Evolutionary conservation across 1,140 invertebrate species (phyloP), one percentile per base, ranked within the genome.

Genomic region (Scylla paramamosain): DNA sequence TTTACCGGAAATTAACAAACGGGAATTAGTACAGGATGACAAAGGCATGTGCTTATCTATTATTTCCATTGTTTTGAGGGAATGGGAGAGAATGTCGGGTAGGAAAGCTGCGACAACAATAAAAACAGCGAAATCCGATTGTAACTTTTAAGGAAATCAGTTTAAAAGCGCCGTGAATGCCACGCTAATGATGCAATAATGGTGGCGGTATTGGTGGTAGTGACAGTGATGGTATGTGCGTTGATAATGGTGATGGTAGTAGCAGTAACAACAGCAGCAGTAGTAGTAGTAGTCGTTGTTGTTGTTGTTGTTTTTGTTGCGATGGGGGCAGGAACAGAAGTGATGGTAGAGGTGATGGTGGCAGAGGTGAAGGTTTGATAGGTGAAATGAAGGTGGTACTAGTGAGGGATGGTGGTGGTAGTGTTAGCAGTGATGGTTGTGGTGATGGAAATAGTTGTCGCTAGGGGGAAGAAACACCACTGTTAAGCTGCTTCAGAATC

Each of bases 71-170:
- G 67, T 7, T 7, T 59, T 59, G 16, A 14, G 12, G 16, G 52
- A 59, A 6, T 6, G 39, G 52, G 52, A 59, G 20, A 20, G 67
- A 25, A 59, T 16, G 52, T 2, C 52, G 10, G 12, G 12, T 20
- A n/a, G 7, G 6, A 20, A n/a, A 7, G 67, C 12, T 7, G 67
- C 67, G 67, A 20, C 10, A n/a, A 25, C 67, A n/a, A 77, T n/a
- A n/a, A 77, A 77, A 77, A 77, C 25, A 25, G 6, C 20, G 67
- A 77, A 77, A 77, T 77, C 67, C 20, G 67, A 77, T 77, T 77
- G 67, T 77, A 77, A 77, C 25, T 77, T 77, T 77, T 77, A 77
- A 77, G 67, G 67, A n/a, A 77, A 77, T 77, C 25, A 77, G n/a
- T 77, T n/a, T 77, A 77, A 77, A 77, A 77, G 20, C 67, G 20